Evolutionary conservation across 2,113 vertebrate genomes (phyloP), one percentile per base, ranked within the genome.

Genomic region (Colossoma macropomum): DNA sequence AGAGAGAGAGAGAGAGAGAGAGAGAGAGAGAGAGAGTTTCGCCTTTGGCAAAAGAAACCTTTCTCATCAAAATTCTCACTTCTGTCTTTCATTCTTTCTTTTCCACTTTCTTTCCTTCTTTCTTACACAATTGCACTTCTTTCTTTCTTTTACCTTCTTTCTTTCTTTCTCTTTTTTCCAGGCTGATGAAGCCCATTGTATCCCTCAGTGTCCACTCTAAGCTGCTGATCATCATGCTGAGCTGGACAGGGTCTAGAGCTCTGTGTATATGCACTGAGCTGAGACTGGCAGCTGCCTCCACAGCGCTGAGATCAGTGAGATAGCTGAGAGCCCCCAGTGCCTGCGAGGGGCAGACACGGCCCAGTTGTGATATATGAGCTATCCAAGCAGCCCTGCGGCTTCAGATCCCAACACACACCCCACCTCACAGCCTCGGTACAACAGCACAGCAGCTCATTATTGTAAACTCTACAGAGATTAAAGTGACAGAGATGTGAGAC

Each of bases 311-410:
- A 70, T 70, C 66, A 70, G 66, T 38, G 66, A 21, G 19, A 34
- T 32, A 70, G 66, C 66, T 38, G 21, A 41, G 66, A 70, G 65
- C 27, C 65, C 27, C 15, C 28, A 30, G 9, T 21, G 66, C 19
- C 66, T 70, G 66, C 17, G 34, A 38, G 66, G 17, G 66, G 19
- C 68, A 81, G 25, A 73, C 79, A 73, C 69, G 32, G 25, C 68
- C 70, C 25, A 62, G 34, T 54, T 30, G 19, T 69, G n/a, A 72
- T 80, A 52, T 63, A 81, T 65, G 70, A 81, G 56, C 19, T 45
- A 11, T 48, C 25, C 52, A 8, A 45, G 62, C 54, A 45, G 79
- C 50, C 21, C 59, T 81, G 71, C 23, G n/a, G 52, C 21, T 69
- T 60, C 68, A 48, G 16, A 54, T 25, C 70, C 59, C 34, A 59